Conservation (phyloP, 1,140 invertebrate species). For the Chironomus tepperi region DNA sequence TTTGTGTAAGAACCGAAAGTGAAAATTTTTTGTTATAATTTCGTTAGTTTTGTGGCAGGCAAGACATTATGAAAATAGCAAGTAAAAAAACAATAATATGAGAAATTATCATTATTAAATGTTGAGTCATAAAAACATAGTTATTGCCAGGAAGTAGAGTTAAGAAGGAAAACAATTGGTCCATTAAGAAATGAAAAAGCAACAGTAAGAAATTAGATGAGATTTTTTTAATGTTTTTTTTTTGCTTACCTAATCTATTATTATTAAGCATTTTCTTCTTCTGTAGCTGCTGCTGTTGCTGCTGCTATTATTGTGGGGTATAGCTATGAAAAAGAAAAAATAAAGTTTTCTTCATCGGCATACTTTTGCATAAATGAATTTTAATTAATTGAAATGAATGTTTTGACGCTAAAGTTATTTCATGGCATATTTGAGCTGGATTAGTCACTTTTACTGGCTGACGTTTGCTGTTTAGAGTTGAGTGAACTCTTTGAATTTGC, state of each 20-base stretch:
- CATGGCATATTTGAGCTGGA: too few relatives aligned
- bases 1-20: not conserved
- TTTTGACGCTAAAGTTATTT: not conserved
- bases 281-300: not conserved
- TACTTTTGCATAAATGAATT: conserved; percentile 14
- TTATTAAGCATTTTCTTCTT: not conserved
- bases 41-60: not conserved
- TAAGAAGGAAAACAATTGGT: not conserved
- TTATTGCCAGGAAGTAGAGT: not conserved
- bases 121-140: conserved; percentile 7
- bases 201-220: conserved; percentile 9
- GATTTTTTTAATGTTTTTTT: not conserved
- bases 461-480: too few relatives aligned
- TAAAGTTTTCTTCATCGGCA: not conserved
- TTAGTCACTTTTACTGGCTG: too few relatives aligned
- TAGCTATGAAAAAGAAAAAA: not conserved
- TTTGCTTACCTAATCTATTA: not conserved
- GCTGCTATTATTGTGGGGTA: not conserved
- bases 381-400: conserved; percentile 10
- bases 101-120: conserved; percentile 10
- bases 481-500: too few relatives aligned
- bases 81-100: not conserved
- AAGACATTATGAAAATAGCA: not conserved
- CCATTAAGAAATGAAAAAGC: not conserved
- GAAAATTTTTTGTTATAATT: not conserved